phyloP scores from a whole-genome alignment of 1,140 invertebrate genomes.

The Adoxophyes honmai region DNA sequence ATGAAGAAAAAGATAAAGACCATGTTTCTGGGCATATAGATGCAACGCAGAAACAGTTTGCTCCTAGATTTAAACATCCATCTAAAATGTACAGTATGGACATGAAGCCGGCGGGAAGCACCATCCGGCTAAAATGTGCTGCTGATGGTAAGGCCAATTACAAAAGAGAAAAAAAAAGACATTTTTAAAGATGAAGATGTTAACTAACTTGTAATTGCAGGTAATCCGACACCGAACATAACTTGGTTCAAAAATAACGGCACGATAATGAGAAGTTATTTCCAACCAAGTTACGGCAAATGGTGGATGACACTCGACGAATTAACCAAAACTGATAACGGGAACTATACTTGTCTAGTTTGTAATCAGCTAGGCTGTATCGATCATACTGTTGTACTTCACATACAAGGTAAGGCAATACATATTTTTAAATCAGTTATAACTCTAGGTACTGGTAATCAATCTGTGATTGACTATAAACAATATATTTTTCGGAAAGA shows the following conservation, averaged over 20 bases:
- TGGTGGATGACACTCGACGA: slow-evolving; percentile 87
- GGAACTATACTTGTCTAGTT: slow-evolving; percentile 91
- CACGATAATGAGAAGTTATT: slow-evolving; percentile 78
- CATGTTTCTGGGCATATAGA: slow-evolving; percentile 60
- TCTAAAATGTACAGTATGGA: slow-evolving; percentile 62
- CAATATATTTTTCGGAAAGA: too few species aligned
- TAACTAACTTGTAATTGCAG: slow-evolving; percentile 59
- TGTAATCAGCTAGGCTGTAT: slow-evolving; percentile 89
- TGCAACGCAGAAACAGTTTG: slow-evolving; percentile 49
- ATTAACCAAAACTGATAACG: slow-evolving; percentile 85
- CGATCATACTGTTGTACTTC: slow-evolving; percentile 84
- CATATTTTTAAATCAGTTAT: too few species aligned
- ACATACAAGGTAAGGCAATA: slow-evolving; percentile 82
- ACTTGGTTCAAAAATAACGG: slow-evolving; percentile 88
- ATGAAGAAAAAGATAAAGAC: slow-evolving; percentile 62
- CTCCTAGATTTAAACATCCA: slow-evolving; percentile 67
- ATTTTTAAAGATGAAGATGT: slow-evolving; percentile 30
- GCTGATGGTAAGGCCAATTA: slow-evolving; percentile 59
- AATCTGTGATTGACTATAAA: not conserved
- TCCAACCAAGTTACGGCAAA: slow-evolving; percentile 78
- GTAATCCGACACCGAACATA: slow-evolving; percentile 87
- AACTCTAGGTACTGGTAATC: too few species aligned
- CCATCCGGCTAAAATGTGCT: slow-evolving; percentile 65
- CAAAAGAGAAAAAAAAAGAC: slow-evolving; percentile 23
- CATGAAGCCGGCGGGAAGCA: slow-evolving; percentile 71